Evolutionary conservation across 2,888 invertebrate genomes (phyloP).

Genomic region (Hirtodrosophila confusa): DNA sequence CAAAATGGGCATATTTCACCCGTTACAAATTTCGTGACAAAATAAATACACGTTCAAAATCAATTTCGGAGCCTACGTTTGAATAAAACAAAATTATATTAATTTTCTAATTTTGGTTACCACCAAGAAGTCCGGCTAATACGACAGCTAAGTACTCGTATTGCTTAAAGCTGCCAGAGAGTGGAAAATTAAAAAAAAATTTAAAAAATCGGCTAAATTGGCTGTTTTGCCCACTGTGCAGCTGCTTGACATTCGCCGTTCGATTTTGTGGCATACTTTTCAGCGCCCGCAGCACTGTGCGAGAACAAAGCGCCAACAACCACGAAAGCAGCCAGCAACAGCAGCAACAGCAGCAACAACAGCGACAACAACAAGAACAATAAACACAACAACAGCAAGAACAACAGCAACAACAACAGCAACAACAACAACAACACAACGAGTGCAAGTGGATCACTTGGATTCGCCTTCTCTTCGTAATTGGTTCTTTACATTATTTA

Average conservation of each 20-base stretch:
- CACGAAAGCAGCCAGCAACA: constrained; percentile 9
- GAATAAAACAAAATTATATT: too few relatives aligned
- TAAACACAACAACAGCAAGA: constrained; percentile 1
- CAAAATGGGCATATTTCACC: too few relatives aligned
- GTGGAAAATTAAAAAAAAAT: too few relatives aligned
- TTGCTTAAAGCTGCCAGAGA: too few relatives aligned
- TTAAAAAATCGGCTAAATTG: too few relatives aligned
- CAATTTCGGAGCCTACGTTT: too few relatives aligned
- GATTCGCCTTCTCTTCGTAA: constrained; percentile 39
- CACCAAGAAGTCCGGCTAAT: too few relatives aligned
- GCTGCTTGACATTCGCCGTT: constrained; percentile 8
- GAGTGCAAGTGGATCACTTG: constrained; percentile 59
- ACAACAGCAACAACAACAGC: constrained; percentile 13
- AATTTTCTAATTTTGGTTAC: too few relatives aligned
- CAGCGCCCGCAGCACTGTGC: constrained; percentile 31
- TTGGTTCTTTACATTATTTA: constrained; percentile 56
- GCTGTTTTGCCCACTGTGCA: too few relatives aligned
- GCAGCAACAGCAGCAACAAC: constrained; percentile 8
- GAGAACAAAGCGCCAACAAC: constrained; percentile 42
- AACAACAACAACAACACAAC: constrained; percentile 8
- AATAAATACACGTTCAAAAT: too few relatives aligned
- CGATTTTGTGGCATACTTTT: constrained; percentile 65
- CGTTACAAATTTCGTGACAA: too few relatives aligned
- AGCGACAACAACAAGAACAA: constrained; percentile 4
- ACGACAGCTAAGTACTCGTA: too few relatives aligned